Base-by-base conservation (phyloP, 2,113 vertebrate genomes). In the Odontophorus gujanensis region DNA sequence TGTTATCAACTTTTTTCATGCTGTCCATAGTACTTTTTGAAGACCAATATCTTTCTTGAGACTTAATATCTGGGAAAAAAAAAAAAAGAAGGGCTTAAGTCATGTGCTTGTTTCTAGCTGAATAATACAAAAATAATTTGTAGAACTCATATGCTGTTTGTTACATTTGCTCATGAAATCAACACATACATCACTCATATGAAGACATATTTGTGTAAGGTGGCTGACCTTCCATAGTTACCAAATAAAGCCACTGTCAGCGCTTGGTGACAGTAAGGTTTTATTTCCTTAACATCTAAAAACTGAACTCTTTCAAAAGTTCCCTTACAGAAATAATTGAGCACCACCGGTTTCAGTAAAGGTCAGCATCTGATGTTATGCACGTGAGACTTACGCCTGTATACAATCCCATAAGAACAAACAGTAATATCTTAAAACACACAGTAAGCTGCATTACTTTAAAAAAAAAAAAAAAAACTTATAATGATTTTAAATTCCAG, bases 1-100 rank as follows among this genome's bases (percentile, higher is more conserved):
- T 45, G 34, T 63, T 47, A 50, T 43, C 26, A 74, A 30, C 94
- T 15, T 97, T 95, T 90, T 95, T 97, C 95, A 42, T 42, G 40
- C 43, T 1, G 1, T 96, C 96, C 98, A 98, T 97, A 79, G 62
- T 72, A 67, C 30, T 96, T 93, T 42, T 80, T 68, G 13, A 74
- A 67, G 76, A 69, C 15, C 40, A 80, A 34, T 34, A 84, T 30
- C 76, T 72, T 40, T 59, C 74, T 30, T 84, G 71, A 7, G 8
- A 85, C 26, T 92, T 82, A 93, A 61, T 74, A 94, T 9, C 97
- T 98, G 92, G 91, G 83, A 95, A 65, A 42, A 95, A 87, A 96
- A 93, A 94, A 80, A 96, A 77, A 96, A 77, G 25, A 95, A 84
- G 13, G 57, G 93, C 9, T 83, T 6, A 88, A 84, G 80, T 91